Evolutionary conservation across 37 sponge, comb jelly and placozoan genomes (phyloP), one percentile per base, ranked within the genome.

Genomic region (Tethya wilhelma): DNA sequence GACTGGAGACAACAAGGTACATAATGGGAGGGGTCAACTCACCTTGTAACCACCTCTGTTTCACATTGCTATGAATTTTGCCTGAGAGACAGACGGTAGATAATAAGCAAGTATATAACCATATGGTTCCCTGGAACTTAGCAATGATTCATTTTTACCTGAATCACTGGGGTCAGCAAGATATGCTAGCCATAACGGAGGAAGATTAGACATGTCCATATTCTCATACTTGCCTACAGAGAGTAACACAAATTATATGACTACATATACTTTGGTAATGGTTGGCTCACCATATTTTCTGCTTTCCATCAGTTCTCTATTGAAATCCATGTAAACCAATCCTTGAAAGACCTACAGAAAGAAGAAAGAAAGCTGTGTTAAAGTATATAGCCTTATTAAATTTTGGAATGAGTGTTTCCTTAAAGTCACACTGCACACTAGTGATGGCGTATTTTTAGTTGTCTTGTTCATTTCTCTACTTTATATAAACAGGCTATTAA

Each of bases 321-420:
- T 69, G 45, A 94, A 94, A 77, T 94, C 95, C 95, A 94, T 94
- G 79, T 77, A 90, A 69, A 94, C 92, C 53, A 94, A 31, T 4
- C 95, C 95, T 85, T 87, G 89, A 74, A 91, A 94, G 43, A 94
- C 85, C 95, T 94, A 28, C 53, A 77, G n/a, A 17, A 70, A 12
- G 6, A 20, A 45, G 25, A 64, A 1, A 64, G 36, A 7, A 42
- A 41, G 7, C 4, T n/a, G 14, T 71, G 20, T 44, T 39, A 71
- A 41, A n/a, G 12, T 71, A 6, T 31, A 62, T 62, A 62, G 28
- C 22, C 7, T 62, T 26, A 26, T 7, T 8, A 11, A 26, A 62
- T 26, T n/a, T n/a, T n/a, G n/a, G n/a, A n/a, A n/a, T n/a, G n/a
- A n/a, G n/a, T n/a, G n/a, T n/a, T n/a, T n/a, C n/a, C n/a, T n/a